phyloP scores from a whole-genome alignment of 2,113 vertebrate genomes.

The Cercopithecus mona region DNA sequence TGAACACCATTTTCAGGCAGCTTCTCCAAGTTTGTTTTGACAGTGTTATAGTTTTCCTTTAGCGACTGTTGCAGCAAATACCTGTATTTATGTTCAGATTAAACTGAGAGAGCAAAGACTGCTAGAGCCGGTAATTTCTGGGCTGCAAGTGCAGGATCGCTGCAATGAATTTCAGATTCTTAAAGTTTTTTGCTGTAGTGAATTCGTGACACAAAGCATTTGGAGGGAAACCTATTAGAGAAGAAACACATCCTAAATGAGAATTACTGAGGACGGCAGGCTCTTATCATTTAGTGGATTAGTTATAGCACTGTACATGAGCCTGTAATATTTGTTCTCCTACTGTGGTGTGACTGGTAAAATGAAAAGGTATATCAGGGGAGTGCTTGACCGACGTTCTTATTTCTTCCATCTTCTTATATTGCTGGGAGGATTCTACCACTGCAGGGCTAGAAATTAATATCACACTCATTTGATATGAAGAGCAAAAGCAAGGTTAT shows the following conservation, averaged over 20 bases:
- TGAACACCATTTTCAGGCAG: slow-evolving; percentile 22
- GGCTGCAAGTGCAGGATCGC: fast-evolving
- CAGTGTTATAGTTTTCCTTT: slow-evolving; percentile 35
- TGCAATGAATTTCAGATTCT: neutral
- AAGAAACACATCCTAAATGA: neutral
- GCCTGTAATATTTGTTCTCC: neutral
- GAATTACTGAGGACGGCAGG: neutral
- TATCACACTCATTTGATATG: slow-evolving; percentile 64
- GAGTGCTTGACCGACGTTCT: slow-evolving; percentile 48
- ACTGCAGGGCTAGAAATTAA: slow-evolving; percentile 70
- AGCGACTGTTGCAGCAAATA: neutral
- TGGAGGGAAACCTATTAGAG: neutral
- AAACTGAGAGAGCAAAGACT: neutral
- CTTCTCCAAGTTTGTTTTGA: neutral
- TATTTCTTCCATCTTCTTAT: slow-evolving; percentile 36
- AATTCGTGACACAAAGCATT: neutral
- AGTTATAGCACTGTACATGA: neutral
- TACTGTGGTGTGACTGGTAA: neutral
- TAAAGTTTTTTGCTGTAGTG: neutral
- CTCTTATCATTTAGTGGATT: neutral
- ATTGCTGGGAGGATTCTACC: slow-evolving; percentile 53
- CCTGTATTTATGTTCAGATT: slow-evolving; percentile 37
- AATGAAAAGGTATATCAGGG: slow-evolving; percentile 57
- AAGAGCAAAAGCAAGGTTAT: slow-evolving; percentile 76
- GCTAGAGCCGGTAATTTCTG: neutral